Evolutionary conservation across 2,888 invertebrate genomes (phyloP).

Genomic region (Pyrrhia umbra): DNA sequence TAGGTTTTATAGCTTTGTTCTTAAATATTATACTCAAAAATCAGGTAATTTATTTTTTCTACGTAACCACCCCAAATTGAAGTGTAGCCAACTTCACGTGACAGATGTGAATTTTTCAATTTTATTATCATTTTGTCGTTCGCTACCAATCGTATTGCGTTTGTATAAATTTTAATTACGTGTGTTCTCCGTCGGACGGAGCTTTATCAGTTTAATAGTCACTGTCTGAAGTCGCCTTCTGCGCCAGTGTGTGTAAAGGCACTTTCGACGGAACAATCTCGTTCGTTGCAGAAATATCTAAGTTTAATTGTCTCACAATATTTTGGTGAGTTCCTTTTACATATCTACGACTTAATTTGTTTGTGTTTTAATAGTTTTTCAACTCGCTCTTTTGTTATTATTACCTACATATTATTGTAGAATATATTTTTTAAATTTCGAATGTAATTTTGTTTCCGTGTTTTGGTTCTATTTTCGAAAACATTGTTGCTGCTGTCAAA

Average conservation of each 20-base stretch:
- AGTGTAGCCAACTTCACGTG: conserved; percentile 76
- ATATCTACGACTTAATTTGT: conserved; percentile 26
- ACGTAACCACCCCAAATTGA: conserved; percentile 64
- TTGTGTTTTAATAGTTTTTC: conserved; percentile 11
- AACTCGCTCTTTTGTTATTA: conserved; percentile 22
- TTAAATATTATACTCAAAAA: conserved; percentile 2
- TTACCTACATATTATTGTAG: too few species aligned
- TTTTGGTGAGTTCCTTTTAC: conserved; percentile 71
- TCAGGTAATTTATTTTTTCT: conserved; percentile 52
- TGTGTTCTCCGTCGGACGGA: conserved; percentile 62
- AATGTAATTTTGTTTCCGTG: background rate
- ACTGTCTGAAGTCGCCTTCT: conserved; percentile 87
- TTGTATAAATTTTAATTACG: conserved; percentile 68
- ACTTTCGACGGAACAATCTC: conserved; percentile 77
- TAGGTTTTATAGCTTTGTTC: background rate
- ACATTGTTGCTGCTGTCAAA: background rate
- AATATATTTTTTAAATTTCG: too few species aligned
- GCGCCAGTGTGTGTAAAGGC: conserved; percentile 90
- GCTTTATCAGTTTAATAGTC: conserved; percentile 75
- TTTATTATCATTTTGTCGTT: conserved; percentile 68
- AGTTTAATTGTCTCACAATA: conserved; percentile 58
- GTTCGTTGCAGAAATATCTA: conserved; percentile 39
- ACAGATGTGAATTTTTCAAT: conserved; percentile 69
- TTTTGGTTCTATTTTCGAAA: background rate
- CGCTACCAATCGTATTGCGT: conserved; percentile 74